phyloP scores from a whole-genome alignment of 2,797 vertebrate genomes.

The Sternarchorhynchus goeldii region DNA sequence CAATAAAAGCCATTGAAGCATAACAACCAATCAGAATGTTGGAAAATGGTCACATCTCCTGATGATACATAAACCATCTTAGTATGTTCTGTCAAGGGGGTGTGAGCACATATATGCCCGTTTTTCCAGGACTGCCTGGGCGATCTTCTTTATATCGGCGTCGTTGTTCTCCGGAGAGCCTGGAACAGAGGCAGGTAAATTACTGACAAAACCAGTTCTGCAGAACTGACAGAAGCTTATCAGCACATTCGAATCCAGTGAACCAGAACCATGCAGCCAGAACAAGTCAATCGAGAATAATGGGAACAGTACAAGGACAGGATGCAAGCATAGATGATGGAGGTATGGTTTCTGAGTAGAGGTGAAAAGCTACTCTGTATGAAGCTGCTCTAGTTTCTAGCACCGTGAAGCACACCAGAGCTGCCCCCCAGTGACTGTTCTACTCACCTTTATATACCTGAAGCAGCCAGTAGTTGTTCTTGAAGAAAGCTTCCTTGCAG shows the following conservation, averaged over 20 bases:
- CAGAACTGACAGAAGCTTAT: slow-evolving; percentile 16
- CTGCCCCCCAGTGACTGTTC: slow-evolving; percentile 69
- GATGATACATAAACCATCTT: slow-evolving; percentile 44
- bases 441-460: slow-evolving; percentile 88
- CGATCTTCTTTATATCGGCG: slow-evolving; percentile 87
- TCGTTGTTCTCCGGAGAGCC: slow-evolving; percentile 89
- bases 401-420: slow-evolving; percentile 53
- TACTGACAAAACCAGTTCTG: slow-evolving; percentile 33
- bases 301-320: slow-evolving; percentile 39
- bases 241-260: slow-evolving; percentile 12
- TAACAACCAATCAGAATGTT: slow-evolving; percentile 29
- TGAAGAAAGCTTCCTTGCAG: slow-evolving; percentile 84
- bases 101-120: slow-evolving; percentile 85
- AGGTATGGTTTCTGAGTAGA: slow-evolving; percentile 57
- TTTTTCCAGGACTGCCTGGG: slow-evolving; percentile 82
- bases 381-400: slow-evolving; percentile 63
- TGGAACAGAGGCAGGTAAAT: slow-evolving; percentile 59
- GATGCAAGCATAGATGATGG: slow-evolving; percentile 40
- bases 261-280: neutral
- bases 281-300: slow-evolving; percentile 38
- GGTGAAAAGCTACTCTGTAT: slow-evolving; percentile 64
- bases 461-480: slow-evolving; percentile 85
- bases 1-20: neutral
- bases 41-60: neutral
- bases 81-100: slow-evolving; percentile 86